These are phyloP conservation scores for Ladona fulva DNA, from an alignment of 1,140 invertebrate genomes.

Conservation along the genomic window DNA sequence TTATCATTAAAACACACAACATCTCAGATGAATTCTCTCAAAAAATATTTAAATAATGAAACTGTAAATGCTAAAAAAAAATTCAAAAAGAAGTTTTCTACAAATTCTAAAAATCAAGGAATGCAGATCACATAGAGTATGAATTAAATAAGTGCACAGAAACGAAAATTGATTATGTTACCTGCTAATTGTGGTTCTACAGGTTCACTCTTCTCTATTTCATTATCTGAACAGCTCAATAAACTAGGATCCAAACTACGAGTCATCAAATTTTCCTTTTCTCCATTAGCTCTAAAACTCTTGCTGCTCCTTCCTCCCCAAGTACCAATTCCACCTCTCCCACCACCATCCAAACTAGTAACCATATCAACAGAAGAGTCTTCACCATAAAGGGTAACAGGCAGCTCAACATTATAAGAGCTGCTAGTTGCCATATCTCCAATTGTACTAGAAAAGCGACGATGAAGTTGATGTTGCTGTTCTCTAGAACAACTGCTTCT, in stretches of 20 bases:
- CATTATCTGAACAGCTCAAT: slow-evolving; percentile 18
- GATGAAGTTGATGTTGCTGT: background rate
- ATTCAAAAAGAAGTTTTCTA: no score
- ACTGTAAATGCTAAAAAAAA: no score
- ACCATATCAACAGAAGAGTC: background rate
- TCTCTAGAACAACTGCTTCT: background rate
- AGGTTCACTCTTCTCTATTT: background rate
- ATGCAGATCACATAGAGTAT: no score
- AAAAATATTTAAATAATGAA: no score
- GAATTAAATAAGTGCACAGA: no score
- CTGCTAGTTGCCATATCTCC: background rate
- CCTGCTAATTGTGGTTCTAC: no score
- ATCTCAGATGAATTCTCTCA: no score
- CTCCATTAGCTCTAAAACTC: slow-evolving; percentile 16
- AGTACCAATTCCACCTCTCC: slow-evolving; percentile 22
- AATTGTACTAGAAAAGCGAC: background rate
- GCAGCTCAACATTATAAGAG: slow-evolving; percentile 27
- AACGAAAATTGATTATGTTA: no score
- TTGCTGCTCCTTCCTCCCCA: background rate
- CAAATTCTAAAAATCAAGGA: no score
- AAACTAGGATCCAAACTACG: slow-evolving; percentile 52
- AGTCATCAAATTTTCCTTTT: slow-evolving; percentile 45
- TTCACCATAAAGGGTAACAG: slow-evolving; percentile 25
- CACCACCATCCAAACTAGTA: background rate
- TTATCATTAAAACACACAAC: no score